Evolutionary conservation across 2,113 vertebrate genomes (phyloP), one percentile per base, ranked within the genome.

Genomic region (Osmerus eperlanus): DNA sequence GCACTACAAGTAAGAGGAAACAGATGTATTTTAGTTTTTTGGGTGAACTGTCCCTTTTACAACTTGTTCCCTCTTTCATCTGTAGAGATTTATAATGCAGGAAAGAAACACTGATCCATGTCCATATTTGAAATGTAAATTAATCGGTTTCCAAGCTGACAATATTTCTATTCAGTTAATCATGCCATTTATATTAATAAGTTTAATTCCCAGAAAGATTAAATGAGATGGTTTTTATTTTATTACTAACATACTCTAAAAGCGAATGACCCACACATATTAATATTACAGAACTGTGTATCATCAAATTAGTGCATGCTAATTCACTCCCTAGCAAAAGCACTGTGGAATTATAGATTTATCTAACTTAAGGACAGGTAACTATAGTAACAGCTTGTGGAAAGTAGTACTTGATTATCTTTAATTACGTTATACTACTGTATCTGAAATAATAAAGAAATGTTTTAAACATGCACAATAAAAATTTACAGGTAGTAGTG

Each of bases 141-240:
- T 3, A n/a, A 23, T 9, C 19, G 0, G n/a, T 59, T 59, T 23
- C 9, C 19, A 12, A 12, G 19, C 23, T n/a, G 19, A 9, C 8
- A 59, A 23, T 59, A 59, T 59, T 59, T 59, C 19, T 11, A 15
- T 59, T 21, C 19, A 23, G 9, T 59, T 59, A 21, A 59, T 59
- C 1, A 59, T 23, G n/a, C 12, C 2, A 59, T 59, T 59, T 23
- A 59, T 59, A 47, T 47, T 47, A 47, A 47, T 47, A 47, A 12
- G 58, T 59, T 59, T 59, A 23, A 59, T 59, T 59, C 56, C 5
- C 56, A 59, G 19, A 59, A 59, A 59, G 58, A n/a, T 59, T 13
- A 59, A 59, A 59, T 59, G 0, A 19, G 3, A 8, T 21, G 56
- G 1, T 19, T 25, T 60, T 60, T 60, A 60, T 21, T 23, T 21